Percentiles rank a stretch among this genome's conserved stretches.
phyloP scores from a whole-genome alignment of 2,888 invertebrate species.

The Mystacides longicornis region DNA sequence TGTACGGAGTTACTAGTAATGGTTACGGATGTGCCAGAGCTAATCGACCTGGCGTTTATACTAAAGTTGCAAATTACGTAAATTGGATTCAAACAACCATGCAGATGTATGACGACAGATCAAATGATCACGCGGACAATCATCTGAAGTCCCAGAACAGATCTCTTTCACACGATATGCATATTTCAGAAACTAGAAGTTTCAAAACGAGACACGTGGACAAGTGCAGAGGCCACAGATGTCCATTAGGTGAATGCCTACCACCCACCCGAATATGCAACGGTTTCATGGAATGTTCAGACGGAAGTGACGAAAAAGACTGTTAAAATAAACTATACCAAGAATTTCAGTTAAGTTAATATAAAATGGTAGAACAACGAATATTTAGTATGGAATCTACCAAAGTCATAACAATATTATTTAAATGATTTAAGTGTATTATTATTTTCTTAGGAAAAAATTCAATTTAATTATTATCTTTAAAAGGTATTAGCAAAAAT shows the following conservation, averaged over 20 bases:
- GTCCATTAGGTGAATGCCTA: conserved; percentile 68
- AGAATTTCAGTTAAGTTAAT: not conserved
- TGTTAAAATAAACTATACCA: conserved; percentile 33
- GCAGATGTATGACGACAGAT: conserved; percentile 33
- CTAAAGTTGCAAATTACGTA: conserved; percentile 68
- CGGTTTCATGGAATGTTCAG: conserved; percentile 69
- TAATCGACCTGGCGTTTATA: conserved; percentile 72
- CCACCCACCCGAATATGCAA: conserved; percentile 66
- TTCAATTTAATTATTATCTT: too few species aligned
- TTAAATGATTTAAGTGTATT: too few species aligned
- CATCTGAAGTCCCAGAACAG: conserved; percentile 31
- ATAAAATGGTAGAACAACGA: not conserved
- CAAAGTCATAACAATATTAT: conserved; percentile 1
- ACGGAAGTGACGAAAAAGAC: conserved; percentile 64
- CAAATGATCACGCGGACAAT: conserved; percentile 27
- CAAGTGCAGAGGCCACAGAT: conserved; percentile 61
- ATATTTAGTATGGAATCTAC: not conserved
- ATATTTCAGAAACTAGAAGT: conserved; percentile 41
- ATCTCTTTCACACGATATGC: conserved; percentile 40
- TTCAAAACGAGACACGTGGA: conserved; percentile 31
- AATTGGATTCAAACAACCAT: conserved; percentile 61
- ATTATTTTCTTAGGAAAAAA: too few species aligned
- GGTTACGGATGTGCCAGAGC: conserved; percentile 75
- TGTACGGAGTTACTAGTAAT: conserved; percentile 68
- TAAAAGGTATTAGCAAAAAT: too few species aligned